Evolutionary conservation across 2,888 invertebrate species (phyloP).

Genomic region (Ectemnius continuus): DNA sequence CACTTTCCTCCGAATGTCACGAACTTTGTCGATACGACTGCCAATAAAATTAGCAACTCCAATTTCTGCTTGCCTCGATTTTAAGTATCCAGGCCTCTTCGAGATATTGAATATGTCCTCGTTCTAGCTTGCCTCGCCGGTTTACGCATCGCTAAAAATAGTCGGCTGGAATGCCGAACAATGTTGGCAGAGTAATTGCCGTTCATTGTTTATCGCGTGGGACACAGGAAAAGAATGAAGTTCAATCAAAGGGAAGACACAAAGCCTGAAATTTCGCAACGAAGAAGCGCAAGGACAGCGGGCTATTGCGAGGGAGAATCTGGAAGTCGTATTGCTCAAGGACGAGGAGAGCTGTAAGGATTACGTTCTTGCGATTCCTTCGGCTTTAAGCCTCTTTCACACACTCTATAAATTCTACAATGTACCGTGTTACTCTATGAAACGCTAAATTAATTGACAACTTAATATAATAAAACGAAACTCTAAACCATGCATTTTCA

Average conservation of each 20-base stretch:
- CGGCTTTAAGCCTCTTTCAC: slow-evolving; percentile 7
- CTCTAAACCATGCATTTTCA: not conserved
- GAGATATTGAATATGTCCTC: no score
- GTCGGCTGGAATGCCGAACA: not conserved
- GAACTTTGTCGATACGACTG: not conserved
- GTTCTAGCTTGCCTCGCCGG: no score
- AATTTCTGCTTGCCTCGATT: no score
- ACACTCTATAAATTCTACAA: not conserved
- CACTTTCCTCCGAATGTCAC: not conserved
- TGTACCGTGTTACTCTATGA: not conserved
- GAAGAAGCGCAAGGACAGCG: slow-evolving; percentile 9
- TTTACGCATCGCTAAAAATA: not conserved
- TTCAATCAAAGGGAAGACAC: no score
- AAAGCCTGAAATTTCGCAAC: slow-evolving; percentile 10
- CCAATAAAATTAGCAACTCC: no score
- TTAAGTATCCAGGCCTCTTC: no score
- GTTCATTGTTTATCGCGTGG: not conserved
- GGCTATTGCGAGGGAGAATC: slow-evolving; percentile 42
- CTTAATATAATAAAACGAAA: not conserved
- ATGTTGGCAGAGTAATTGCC: not conserved
- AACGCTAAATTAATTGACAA: no score
- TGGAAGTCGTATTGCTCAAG: slow-evolving; percentile 39
- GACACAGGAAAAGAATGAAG: slow-evolving; percentile 3
- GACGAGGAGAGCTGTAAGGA: slow-evolving; percentile 14
- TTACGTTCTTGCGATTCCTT: slow-evolving; percentile 27